phyloP scores from a whole-genome alignment of 23 tunicate genomes.

The Ascidia mentula region DNA sequence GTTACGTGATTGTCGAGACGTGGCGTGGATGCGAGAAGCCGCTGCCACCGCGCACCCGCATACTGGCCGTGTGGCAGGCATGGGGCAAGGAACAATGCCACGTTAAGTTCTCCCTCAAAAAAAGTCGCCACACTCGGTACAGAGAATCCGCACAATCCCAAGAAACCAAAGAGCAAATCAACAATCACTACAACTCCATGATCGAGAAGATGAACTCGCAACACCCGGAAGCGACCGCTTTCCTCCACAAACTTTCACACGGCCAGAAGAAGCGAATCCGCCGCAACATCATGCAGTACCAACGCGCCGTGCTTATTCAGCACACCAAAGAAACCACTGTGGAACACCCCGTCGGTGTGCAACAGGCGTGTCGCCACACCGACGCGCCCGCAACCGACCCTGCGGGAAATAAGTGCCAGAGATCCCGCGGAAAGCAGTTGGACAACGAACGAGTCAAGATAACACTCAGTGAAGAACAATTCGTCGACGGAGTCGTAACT shows the following conservation, averaged over 20 bases:
- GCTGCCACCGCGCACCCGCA: slow-evolving; percentile 78
- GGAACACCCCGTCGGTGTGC: slow-evolving; percentile 23
- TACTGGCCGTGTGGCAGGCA: slow-evolving; percentile 91
- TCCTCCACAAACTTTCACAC: slow-evolving; percentile 57
- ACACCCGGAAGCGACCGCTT: slow-evolving; percentile 1
- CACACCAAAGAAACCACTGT: slow-evolving; percentile 40
- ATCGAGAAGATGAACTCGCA: slow-evolving; percentile 1
- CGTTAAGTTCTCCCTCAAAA: slow-evolving; percentile 76
- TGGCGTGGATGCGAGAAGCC: slow-evolving; percentile 93
- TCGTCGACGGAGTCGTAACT: slow-evolving; percentile 81
- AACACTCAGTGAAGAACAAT: slow-evolving; percentile 82
- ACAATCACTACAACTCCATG: background rate
- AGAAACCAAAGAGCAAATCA: background rate
- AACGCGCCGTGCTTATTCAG: slow-evolving; percentile 66
- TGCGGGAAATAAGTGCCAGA: slow-evolving; percentile 27
- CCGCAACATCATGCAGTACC: slow-evolving; percentile 70
- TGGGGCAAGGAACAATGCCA: slow-evolving; percentile 97
- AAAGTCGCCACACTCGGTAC: slow-evolving; percentile 38
- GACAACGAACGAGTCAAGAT: slow-evolving; percentile 19
- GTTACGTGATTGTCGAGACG: slow-evolving; percentile 84
- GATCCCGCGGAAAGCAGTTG: slow-evolving; percentile 35
- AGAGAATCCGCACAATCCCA: no score
- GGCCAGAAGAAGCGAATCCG: slow-evolving; percentile 67
- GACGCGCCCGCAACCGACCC: background rate
- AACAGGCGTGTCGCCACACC: background rate